Conservation (phyloP, 2,888 invertebrate species). For the Oxytorus armatus region DNA sequence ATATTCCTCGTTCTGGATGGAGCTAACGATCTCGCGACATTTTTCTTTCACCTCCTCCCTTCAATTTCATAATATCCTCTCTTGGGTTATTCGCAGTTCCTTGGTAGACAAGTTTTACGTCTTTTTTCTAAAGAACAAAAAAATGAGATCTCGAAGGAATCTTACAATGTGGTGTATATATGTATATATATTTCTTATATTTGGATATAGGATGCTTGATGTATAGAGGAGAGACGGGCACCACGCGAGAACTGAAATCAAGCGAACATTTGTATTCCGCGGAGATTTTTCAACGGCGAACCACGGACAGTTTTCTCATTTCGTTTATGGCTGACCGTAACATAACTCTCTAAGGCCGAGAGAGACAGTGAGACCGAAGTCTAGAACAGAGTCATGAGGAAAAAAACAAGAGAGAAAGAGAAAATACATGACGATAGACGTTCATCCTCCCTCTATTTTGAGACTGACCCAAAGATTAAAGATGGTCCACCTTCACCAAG, state of each 20-base stretch:
- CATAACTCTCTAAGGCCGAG: slow-evolving; percentile 77
- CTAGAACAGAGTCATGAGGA: background rate
- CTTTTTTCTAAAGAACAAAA: background rate
- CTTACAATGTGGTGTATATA: slow-evolving; percentile 20
- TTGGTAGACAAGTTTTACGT: slow-evolving; percentile 12
- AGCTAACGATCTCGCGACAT: background rate
- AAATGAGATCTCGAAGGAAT: slow-evolving; percentile 34
- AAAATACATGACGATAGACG: slow-evolving; percentile 35
- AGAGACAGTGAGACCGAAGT: slow-evolving; percentile 8
- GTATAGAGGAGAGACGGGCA: slow-evolving; percentile 62
- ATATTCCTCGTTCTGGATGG: background rate
- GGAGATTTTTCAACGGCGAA: slow-evolving; percentile 81
- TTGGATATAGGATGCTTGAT: slow-evolving; percentile 25
- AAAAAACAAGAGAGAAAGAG: slow-evolving; percentile 29
- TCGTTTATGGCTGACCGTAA: slow-evolving; percentile 82
- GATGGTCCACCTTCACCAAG: slow-evolving; percentile 40
- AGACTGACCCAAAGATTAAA: slow-evolving; percentile 52
- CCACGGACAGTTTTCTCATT: slow-evolving; percentile 82
- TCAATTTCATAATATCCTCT: too few relatives aligned
- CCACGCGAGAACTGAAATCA: slow-evolving; percentile 73
- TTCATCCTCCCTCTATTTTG: slow-evolving; percentile 43
- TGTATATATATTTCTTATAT: too few relatives aligned
- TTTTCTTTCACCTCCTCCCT: background rate
- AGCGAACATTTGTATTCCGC: slow-evolving; percentile 82
- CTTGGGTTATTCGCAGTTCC: slow-evolving; percentile 2